Base-by-base conservation (phyloP, 2,797 vertebrate genomes). In the Helarctos malayanus region DNA sequence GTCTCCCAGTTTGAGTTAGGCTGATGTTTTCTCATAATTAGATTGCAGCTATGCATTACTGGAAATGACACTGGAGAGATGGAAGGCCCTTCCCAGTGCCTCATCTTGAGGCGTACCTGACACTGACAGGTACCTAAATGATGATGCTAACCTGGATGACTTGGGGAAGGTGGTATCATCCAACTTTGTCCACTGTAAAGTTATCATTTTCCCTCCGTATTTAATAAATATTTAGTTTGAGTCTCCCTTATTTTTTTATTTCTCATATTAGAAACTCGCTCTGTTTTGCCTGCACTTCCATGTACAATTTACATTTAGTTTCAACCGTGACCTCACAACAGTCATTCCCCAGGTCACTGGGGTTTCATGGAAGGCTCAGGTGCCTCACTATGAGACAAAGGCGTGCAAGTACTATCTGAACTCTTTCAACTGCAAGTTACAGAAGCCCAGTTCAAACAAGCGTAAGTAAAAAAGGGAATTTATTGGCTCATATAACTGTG, bases 181-280 rank as follows among this genome's bases (percentile, higher is more conserved):
- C 45, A 92, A 2, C 7, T 94, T 83, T 92, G 45, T 76, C 63
- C 35, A 56, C 56, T 29, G 1, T 80, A 76, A 90, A 96, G 23
- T n/a, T 61, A 38, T 19, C 21, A 69, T 63, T 87, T 85, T 52
- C 6, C 49, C 59, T 92, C 56, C 45, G 16, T 80, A 81, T 65
- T 91, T 71, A 78, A 52, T 27, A 47, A 71, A 23, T 47, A 82
- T 45, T 84, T 94, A 29, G 12, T 69, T 75, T 95, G 52, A 6
- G 15, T 89, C 23, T 65, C 19, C 27, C 32, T 91, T 75, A 32
- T 41, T 75, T 75, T 92, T 69, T 92, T 57, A 73, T 84, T 90
- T 82, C 45, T 96, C 27, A 59, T 81, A 49, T 75, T 68, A 89
- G 65, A 91, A 89, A 76, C 68, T 89, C 6, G 8, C 15, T 85